Percentiles rank a stretch among this genome's conserved stretches.
Evolutionary conservation across 2,797 vertebrate genomes (phyloP).

Genomic region (Taeniopygia guttata): DNA sequence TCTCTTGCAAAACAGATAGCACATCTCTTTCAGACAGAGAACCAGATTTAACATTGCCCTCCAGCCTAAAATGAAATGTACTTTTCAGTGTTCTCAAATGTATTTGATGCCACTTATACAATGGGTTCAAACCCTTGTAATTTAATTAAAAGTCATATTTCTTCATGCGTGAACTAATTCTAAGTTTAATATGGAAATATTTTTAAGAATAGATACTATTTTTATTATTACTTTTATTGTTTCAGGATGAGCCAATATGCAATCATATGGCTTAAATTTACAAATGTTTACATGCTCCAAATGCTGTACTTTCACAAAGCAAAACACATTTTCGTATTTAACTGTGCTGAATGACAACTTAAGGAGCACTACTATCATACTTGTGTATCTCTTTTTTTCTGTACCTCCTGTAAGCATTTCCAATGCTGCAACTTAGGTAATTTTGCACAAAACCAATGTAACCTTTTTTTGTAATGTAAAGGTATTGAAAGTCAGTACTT

Average conservation of each 20-base stretch:
- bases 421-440: not conserved
- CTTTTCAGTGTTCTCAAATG: not conserved
- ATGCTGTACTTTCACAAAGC: not conserved
- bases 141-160: not conserved
- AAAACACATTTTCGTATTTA: constrained; percentile 1
- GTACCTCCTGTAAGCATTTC: not conserved
- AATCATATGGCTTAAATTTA: constrained; percentile 37
- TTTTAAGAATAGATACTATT: constrained; percentile 1
- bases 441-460: not conserved
- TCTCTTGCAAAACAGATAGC: not conserved
- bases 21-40: not conserved
- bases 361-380: not conserved
- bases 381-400: not conserved
- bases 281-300: constrained; percentile 4
- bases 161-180: not conserved
- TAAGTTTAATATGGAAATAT: constrained; percentile 16
- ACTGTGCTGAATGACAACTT: not conserved
- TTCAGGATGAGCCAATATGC: constrained; percentile 23
- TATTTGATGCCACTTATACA: not conserved
- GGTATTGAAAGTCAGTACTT: not conserved
- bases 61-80: not conserved
- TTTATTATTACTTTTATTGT: constrained; percentile 32
- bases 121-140: not conserved
- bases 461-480: not conserved
- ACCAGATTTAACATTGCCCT: not conserved